phyloP scores from a whole-genome alignment of 2,113 vertebrate species.

The Heterocephalus glaber region DNA sequence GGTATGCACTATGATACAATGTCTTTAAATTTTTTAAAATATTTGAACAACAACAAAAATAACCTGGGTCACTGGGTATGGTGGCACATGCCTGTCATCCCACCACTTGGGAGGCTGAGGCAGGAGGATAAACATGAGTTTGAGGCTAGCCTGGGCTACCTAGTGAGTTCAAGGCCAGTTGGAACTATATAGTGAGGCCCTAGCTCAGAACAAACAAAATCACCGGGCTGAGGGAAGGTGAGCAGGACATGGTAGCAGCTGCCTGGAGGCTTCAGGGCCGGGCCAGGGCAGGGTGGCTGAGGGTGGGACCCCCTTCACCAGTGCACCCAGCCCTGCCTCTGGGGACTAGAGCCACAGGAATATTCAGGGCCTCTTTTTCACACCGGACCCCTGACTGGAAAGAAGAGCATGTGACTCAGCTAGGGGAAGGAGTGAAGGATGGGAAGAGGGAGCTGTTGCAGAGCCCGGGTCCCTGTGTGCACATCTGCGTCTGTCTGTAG shows the following conservation, averaged over 20 bases:
- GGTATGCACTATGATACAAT: not conserved
- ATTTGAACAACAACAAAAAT: not conserved
- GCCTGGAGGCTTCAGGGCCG: not conserved
- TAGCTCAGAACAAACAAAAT: not conserved
- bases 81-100: not conserved
- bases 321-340: not conserved
- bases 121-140: not conserved
- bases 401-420: not conserved
- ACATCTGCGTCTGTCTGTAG: not conserved
- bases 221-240: not conserved
- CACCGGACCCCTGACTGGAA: not conserved
- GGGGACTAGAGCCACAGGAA: not conserved
- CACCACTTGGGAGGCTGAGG: not conserved
- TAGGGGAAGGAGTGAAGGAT: not conserved
- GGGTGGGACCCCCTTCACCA: not conserved
- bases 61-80: not conserved
- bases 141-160: not conserved
- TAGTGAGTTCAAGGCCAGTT: not conserved
- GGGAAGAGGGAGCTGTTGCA: not conserved
- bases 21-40: not conserved
- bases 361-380: not conserved
- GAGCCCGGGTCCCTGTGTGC: not conserved
- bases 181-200: not conserved
- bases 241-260: not conserved
- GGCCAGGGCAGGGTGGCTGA: not conserved